These are phyloP conservation scores for Microcebus tavaratra DNA, from an alignment of 2,113 vertebrate genomes.

Conservation along the genomic window DNA sequence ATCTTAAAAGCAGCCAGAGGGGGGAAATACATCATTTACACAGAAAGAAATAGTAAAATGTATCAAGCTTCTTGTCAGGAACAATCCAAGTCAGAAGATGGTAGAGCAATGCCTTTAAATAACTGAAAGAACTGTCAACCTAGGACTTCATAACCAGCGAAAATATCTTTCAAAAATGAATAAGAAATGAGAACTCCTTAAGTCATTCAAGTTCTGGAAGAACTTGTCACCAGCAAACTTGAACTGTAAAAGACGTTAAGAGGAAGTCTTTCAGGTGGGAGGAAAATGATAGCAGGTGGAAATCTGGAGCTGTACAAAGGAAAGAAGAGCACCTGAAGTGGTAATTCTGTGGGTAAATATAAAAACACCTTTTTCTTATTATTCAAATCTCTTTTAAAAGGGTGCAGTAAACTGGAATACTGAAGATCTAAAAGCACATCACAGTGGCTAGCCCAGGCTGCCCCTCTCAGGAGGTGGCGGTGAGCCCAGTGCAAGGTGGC, in stretches of 20 bases:
- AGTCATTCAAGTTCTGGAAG: neutral
- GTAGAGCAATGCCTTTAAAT: neutral
- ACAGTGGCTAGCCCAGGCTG: neutral
- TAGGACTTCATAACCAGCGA: neutral
- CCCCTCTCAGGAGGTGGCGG: accelerated
- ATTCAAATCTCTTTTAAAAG: neutral
- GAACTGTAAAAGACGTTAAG: neutral
- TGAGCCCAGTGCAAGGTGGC: neutral
- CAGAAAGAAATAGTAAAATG: neutral
- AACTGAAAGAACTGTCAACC: neutral
- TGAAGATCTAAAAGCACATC: neutral
- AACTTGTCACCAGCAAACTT: neutral
- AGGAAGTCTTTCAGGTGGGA: neutral
- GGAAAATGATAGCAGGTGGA: neutral
- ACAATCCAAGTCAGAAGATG: neutral
- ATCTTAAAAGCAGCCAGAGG: neutral
- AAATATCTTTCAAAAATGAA: neutral
- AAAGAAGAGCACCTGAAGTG: too few relatives aligned
- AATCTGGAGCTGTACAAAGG: neutral
- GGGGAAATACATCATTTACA: neutral
- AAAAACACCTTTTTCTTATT: neutral
- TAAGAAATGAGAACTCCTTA: neutral
- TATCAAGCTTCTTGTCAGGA: neutral
- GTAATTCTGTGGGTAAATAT: neutral
- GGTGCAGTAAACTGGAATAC: neutral